A percentile compares a stretch with the other conserved stretches of the same genome.
These are phyloP conservation scores for Macrobrachium rosenbergii DNA, from an alignment of 1,140 invertebrate species.

Conservation along the genomic window DNA sequence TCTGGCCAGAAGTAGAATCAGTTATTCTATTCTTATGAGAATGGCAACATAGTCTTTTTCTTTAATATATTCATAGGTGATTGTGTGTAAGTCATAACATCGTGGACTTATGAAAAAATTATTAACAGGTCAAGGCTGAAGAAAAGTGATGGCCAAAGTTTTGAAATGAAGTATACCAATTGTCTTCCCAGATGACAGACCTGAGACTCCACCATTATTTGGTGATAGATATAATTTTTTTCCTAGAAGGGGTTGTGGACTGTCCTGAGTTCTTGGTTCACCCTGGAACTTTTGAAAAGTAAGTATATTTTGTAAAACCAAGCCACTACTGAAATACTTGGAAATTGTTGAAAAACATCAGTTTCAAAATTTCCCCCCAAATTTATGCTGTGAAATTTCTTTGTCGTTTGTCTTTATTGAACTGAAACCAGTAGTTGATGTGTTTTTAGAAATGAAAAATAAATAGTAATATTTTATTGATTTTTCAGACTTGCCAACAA, in stretches of 20 bases:
- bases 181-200: conserved; percentile 81
- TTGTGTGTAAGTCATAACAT: not conserved
- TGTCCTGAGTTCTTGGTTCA: conserved; percentile 99
- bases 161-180: conserved; percentile 92
- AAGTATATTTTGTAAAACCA: conserved; percentile 66
- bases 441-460: not conserved
- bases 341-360: conserved; percentile 9
- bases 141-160: conserved; percentile 76
- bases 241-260: conserved; percentile 95
- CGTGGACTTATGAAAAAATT: not conserved
- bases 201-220: conserved; percentile 86
- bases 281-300: conserved; percentile 87
- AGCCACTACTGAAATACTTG: conserved; percentile 2
- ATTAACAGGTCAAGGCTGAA: conserved; percentile 75
- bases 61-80: not conserved
- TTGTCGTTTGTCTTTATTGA: too few species aligned
- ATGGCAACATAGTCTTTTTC: not conserved
- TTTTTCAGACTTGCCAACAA: conserved; percentile 81
- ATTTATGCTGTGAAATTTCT: too few species aligned
- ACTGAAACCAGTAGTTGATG: too few species aligned
- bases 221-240: conserved; percentile 97
- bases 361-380: too few species aligned
- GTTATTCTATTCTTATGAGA: too few species aligned
- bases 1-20: too few species aligned
- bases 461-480: conserved; percentile 17